Conservation (phyloP, 2,113 vertebrate species). For the Scopus umbretta region DNA sequence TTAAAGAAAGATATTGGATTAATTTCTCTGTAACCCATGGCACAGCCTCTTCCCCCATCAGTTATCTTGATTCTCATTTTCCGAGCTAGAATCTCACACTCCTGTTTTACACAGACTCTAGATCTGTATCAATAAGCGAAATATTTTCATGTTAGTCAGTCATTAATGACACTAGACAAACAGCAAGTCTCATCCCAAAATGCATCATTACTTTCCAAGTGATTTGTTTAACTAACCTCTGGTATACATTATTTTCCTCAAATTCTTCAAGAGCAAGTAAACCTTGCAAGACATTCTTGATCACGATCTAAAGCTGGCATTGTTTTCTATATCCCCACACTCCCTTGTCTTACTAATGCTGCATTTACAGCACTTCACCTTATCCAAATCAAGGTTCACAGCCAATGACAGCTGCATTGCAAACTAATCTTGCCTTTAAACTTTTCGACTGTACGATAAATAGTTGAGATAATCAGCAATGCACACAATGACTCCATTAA, state of each 20-base stretch:
- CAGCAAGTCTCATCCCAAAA: background rate
- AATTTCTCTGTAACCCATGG: background rate
- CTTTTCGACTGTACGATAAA: background rate
- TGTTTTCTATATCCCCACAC: background rate
- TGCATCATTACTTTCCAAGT: background rate
- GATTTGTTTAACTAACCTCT: background rate
- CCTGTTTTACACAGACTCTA: background rate
- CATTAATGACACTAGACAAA: background rate
- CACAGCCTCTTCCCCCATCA: background rate
- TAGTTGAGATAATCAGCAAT: background rate
- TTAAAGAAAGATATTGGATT: background rate
- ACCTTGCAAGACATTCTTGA: background rate
- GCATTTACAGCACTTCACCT: background rate
- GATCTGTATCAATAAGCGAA: background rate
- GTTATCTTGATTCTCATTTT: background rate
- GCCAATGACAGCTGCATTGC: background rate
- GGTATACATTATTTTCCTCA: background rate
- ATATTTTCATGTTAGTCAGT: background rate
- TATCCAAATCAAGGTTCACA: background rate
- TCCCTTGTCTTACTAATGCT: background rate
- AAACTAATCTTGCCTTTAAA: background rate
- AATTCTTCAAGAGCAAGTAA: background rate
- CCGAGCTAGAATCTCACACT: rapidly evolving
- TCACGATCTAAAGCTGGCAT: background rate
- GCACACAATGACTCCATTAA: background rate